Evolutionary conservation across 2,888 invertebrate species (phyloP), one percentile per base, ranked within the genome.

Genomic region (Onthophagus sagittarius): DNA sequence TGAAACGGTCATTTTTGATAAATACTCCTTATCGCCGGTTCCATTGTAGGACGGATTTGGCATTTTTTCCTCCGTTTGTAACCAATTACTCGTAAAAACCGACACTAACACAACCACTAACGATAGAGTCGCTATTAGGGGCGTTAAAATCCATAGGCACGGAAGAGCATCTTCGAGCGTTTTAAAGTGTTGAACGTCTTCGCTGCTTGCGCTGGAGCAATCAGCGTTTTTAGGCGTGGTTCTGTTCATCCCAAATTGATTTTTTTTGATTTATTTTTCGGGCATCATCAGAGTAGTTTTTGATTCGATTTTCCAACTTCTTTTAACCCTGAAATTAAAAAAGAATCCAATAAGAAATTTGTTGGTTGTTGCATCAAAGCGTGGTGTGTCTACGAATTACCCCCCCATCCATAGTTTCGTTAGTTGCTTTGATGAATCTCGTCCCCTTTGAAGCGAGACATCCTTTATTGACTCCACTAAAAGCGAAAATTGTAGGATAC

Each of bases 61-160:
- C 88, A 96, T 91, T 83, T 93, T 93, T 84, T 96, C 96, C 83
- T 94, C 92, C 2, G 95, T 95, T 79, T 93, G 91, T 23, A 96
- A 88, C 96, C 96, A 96, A 85, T 94, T 93, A 83, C 92, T 93
- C 2, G 94, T 94, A 5, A 90, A 88, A 75, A 94, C 90, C 14
- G 94, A 93, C 1, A 93, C 89, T 63, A 91, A 87, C 14, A 94
- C 92, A 63, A 92, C 91, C 9, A 90, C 88, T 53, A 93, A 88
- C 9, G 93, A 92, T 11, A 93, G 88, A 53, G 92, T 89, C 11
- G 93, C 93, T 15, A 92, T 89, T 39, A 93, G 83, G 0, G 90
- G 90, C 0, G 90, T 90, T 62, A 90, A 82, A 32, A 90, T 84
- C 90, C 90, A 90, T 77, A 91, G 85, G 78, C 89, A 89, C 32